A percentile compares a stretch with the other conserved stretches of the same genome.
These are phyloP conservation scores for Amblyraja radiata DNA, from an alignment of 2,797 vertebrate genomes.

Conservation along the genomic window DNA sequence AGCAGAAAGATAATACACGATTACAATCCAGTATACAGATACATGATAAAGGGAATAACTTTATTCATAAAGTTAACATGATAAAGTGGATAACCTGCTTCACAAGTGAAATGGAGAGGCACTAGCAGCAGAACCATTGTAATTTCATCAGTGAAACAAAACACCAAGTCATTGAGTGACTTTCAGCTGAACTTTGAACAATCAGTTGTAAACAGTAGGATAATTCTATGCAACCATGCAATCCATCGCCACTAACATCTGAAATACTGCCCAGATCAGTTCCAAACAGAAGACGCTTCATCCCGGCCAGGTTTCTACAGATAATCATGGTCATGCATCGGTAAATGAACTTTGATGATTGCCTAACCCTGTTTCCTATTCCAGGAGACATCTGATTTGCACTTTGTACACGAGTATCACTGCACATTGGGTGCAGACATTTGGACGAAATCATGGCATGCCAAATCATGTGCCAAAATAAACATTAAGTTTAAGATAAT, in stretches of 20 bases:
- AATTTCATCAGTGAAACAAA: not conserved
- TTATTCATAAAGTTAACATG: too few species aligned
- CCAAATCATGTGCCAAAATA: not conserved
- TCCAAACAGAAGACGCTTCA: not conserved
- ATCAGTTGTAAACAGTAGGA: not conserved
- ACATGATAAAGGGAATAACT: too few species aligned
- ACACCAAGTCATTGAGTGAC: not conserved
- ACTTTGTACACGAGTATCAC: not conserved
- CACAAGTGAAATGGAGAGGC: not conserved
- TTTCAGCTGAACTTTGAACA: not conserved
- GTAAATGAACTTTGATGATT: not conserved
- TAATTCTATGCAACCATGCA: not conserved
- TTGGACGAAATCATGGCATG: not conserved
- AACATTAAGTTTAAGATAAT: not conserved
- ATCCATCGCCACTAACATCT: not conserved
- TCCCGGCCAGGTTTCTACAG: not conserved
- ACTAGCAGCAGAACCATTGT: not conserved
- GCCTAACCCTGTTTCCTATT: not conserved
- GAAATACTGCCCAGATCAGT: not conserved
- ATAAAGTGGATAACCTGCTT: too few species aligned
- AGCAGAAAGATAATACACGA: too few species aligned
- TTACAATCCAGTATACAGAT: too few species aligned
- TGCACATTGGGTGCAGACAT: not conserved
- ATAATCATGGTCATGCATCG: not conserved
- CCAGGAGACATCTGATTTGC: not conserved